These are phyloP conservation scores for Heteronetta atricapilla DNA, from an alignment of 2,113 vertebrate genomes.

Conservation along the genomic window DNA sequence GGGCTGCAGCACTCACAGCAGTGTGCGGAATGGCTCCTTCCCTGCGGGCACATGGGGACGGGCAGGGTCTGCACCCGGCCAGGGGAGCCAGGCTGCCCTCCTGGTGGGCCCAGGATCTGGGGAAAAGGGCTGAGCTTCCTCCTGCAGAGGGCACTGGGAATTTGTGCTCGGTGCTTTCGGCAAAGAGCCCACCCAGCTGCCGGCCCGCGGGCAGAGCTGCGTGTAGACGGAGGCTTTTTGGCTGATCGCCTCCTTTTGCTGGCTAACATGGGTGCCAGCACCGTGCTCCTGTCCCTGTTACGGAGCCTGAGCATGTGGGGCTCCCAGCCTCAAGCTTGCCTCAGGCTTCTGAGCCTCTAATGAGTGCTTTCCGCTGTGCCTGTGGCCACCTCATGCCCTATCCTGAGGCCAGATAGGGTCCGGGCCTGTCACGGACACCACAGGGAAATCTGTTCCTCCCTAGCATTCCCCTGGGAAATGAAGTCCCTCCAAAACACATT, in stretches of 20 bases:
- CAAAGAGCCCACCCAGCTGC: neutral
- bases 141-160: conserved; percentile 70
- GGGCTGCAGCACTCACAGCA: too few relatives aligned
- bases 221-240: too few relatives aligned
- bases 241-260: neutral
- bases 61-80: neutral
- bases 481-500: fast-evolving
- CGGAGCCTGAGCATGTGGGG: neutral
- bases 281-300: neutral
- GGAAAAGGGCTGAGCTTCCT: neutral
- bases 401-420: neutral
- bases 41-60: neutral
- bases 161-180: neutral
- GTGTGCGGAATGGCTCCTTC: neutral
- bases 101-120: neutral
- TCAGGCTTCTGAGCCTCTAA: too few relatives aligned
- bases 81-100: neutral
- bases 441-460: neutral
- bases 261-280: neutral
- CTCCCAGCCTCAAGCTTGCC: neutral
- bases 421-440: too few relatives aligned
- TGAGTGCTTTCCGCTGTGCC: too few relatives aligned
- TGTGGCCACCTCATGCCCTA: neutral
- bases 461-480: neutral
- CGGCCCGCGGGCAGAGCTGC: neutral